These are phyloP conservation scores for Tetrao urogallus DNA, from an alignment of 2,113 vertebrate genomes.

Conservation along the genomic window DNA sequence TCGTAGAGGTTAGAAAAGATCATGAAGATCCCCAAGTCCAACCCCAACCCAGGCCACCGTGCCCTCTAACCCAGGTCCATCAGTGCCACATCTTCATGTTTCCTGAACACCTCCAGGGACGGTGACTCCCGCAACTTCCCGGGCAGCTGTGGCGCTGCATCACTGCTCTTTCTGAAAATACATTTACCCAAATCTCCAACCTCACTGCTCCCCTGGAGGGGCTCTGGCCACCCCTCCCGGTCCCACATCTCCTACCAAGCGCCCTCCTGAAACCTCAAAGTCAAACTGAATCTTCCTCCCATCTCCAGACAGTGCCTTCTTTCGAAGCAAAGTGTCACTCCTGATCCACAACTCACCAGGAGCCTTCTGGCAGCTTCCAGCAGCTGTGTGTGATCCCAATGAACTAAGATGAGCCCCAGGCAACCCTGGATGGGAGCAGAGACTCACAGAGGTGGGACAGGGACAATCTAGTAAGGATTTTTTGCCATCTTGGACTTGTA, in stretches of 20 bases:
- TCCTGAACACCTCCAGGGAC: no score
- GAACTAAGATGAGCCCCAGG: not conserved
- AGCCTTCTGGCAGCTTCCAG: not conserved
- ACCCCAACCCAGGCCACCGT: no score
- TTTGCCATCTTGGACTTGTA: not conserved
- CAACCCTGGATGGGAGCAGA: not conserved
- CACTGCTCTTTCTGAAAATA: no score
- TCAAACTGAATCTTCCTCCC: not conserved
- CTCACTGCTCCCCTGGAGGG: not conserved
- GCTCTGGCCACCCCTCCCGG: not conserved
- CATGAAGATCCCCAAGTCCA: no score
- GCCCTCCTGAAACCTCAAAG: not conserved
- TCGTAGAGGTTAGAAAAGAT: no score
- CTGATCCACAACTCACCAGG: not conserved
- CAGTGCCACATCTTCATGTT: no score
- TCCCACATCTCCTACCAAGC: not conserved
- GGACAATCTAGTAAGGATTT: not conserved
- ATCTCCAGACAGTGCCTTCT: not conserved
- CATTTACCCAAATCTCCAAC: no score
- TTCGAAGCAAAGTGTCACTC: not conserved
- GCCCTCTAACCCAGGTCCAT: no score
- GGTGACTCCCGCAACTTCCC: no score
- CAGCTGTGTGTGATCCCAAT: not conserved
- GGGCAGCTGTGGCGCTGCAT: no score
- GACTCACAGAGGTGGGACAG: rapidly evolving